These are phyloP conservation scores for Drosophila repletoides DNA, from an alignment of 1,140 invertebrate species.

Conservation along the genomic window DNA sequence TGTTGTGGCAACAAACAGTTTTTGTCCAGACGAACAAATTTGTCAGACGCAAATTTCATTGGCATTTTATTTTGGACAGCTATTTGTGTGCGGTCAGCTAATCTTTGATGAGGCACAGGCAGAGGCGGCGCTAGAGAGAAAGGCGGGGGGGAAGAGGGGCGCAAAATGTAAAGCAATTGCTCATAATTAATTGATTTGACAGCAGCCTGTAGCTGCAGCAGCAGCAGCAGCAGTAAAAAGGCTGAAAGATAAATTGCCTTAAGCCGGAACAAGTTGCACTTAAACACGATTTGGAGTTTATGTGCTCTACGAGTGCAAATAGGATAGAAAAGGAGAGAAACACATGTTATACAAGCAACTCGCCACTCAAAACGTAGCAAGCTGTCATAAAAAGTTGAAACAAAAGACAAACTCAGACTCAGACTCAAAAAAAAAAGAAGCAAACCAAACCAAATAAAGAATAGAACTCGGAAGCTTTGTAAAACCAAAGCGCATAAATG, in stretches of 20 bases:
- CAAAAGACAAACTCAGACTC: conserved; percentile 7
- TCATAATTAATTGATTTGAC: conserved; percentile 48
- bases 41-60: conserved; percentile 50
- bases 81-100: conserved; percentile 6
- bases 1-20: conserved; percentile 30
- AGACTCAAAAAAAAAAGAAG: not conserved
- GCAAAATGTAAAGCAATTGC: conserved; percentile 25
- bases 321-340: conserved; percentile 43
- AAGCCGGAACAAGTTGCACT: conserved; percentile 18
- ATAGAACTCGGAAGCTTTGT: conserved; percentile 20
- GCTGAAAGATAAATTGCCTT: conserved; percentile 5
- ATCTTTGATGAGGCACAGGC: not conserved
- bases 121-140: not conserved
- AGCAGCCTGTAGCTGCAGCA: not conserved
- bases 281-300: not conserved
- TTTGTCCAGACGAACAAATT: conserved; percentile 43
- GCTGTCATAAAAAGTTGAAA: conserved; percentile 68
- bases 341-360: conserved; percentile 61
- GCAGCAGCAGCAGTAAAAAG: not conserved
- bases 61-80: conserved; percentile 27
- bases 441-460: not conserved
- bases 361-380: conserved; percentile 50
- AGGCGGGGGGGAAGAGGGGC: not conserved
- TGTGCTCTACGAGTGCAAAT: too few relatives aligned
- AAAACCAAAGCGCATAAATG: conserved; percentile 65